Evolutionary conservation across 2,888 invertebrate species (phyloP), one percentile per base, ranked within the genome.

Genomic region (Patella caerulea): DNA sequence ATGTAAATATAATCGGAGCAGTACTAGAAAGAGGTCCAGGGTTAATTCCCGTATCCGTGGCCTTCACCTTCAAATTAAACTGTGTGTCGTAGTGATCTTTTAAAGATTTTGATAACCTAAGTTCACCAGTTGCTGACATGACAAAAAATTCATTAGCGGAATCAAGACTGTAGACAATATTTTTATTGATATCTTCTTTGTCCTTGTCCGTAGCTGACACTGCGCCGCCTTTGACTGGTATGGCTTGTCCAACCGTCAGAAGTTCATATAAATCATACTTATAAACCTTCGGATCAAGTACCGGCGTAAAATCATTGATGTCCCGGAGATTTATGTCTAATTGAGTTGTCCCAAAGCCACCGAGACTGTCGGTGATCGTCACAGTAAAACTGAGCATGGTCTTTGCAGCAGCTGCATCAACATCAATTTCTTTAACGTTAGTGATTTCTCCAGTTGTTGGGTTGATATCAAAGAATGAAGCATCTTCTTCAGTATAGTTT

Each of bases 371-470:
- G 12, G 65, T 65, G 9, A 65, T 24, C 15, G 19, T 65, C 65
- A 65, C 65, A 12, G 65, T 65, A n/a, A 65, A 19, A n/a, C 24
- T n/a, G n/a, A 65, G n/a, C 19, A 14, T 19, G 2, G n/a, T 24
- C 12, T n/a, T 7, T 2, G 65, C 65, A 4, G 11, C 65, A 65
- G 0, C 19, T 11, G 19, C 65, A 19, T 65, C 65, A 1, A 65
- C 65, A 24, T 65, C 65, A 65, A 65, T n/a, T 65, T 65, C 65
- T 65, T 65, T 65, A 24, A 65, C 14, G 65, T 65, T 65, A 9
- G 19, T 65, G 65, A 65, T 65, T n/a, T 19, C 12, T 24, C 65
- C 65, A 5, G 65, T 65, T n/a, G n/a, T 12, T 9, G 65, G 65
- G 12, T 65, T 24, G 65, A 65, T 65, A 14, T 65, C 65, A 65